Conservation (phyloP, 1,140 invertebrate genomes). For the Daktulosphaira vitifoliae region DNA sequence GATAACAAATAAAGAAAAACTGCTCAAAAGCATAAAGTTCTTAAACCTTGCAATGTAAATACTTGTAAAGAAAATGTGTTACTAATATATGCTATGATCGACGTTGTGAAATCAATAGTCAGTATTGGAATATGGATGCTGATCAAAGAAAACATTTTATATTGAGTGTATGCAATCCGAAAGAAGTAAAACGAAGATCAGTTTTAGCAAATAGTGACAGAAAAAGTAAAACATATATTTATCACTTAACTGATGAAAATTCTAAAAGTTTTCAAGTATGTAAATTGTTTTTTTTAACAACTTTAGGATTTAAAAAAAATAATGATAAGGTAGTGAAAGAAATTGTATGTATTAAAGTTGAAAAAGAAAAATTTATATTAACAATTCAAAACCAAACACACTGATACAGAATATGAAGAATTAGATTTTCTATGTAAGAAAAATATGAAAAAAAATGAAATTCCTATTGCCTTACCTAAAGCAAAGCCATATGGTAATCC, state of each 20-base stretch:
- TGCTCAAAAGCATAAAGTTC: background rate
- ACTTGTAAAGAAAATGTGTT: conserved; percentile 1
- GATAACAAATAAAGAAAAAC: no score
- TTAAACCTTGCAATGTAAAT: background rate
- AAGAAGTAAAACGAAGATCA: background rate
- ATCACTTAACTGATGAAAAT: background rate
- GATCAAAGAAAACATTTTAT: conserved; percentile 1
- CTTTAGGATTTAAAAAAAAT: no score
- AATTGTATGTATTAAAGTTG: no score
- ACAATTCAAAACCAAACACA: background rate
- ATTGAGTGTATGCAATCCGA: background rate
- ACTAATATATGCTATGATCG: background rate
- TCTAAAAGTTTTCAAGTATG: background rate
- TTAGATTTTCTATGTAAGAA: background rate
- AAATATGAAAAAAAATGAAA: conserved; percentile 3
- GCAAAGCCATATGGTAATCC: background rate
- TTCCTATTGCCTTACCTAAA: background rate
- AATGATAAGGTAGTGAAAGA: no score
- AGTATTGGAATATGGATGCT: background rate
- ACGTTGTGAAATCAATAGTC: background rate
- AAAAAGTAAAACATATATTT: conserved; percentile 1
- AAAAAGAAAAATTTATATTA: no score
- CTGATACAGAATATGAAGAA: background rate
- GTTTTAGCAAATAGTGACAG: background rate
- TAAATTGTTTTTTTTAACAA: background rate